These are phyloP conservation scores for Halcyon badia DNA, from an alignment of 2,797 vertebrate species.

Conservation along the genomic window DNA sequence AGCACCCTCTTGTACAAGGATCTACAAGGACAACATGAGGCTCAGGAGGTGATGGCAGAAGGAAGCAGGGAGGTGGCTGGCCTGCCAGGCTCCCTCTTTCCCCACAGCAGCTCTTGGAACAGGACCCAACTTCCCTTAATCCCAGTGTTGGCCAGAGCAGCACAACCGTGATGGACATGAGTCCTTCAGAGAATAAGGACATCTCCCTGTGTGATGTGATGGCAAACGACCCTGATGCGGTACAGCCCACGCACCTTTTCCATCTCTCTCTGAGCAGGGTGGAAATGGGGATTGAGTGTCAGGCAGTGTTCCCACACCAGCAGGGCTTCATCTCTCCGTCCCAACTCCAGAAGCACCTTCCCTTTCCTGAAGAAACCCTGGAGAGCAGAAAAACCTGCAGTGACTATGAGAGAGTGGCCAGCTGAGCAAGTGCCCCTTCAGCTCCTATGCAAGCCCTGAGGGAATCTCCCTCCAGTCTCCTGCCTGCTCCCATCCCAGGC, in stretches of 20 bases:
- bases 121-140: accelerated
- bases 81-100: not conserved
- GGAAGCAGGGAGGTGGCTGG: not conserved
- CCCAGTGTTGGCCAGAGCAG: not conserved
- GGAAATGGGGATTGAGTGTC: slow-evolving; percentile 83
- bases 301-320: slow-evolving; percentile 87
- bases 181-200: not conserved
- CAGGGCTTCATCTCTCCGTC: slow-evolving; percentile 84
- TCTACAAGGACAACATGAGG: slow-evolving; percentile 8
- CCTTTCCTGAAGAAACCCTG: slow-evolving; percentile 91
- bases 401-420: not conserved
- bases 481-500: not conserved
- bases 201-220: not conserved
- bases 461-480: not conserved
- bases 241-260: slow-evolving; percentile 79
- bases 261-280: slow-evolving; percentile 82
- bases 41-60: not conserved
- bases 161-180: accelerated
- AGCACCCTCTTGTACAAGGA: not conserved
- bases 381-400: not conserved
- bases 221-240: accelerated
- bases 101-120: not conserved
- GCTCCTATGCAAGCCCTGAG: accelerated
- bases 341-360: slow-evolving; percentile 88
- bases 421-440: not conserved